Conservation (phyloP, 2,113 vertebrate genomes). For the Pterophyllum scalare region DNA sequence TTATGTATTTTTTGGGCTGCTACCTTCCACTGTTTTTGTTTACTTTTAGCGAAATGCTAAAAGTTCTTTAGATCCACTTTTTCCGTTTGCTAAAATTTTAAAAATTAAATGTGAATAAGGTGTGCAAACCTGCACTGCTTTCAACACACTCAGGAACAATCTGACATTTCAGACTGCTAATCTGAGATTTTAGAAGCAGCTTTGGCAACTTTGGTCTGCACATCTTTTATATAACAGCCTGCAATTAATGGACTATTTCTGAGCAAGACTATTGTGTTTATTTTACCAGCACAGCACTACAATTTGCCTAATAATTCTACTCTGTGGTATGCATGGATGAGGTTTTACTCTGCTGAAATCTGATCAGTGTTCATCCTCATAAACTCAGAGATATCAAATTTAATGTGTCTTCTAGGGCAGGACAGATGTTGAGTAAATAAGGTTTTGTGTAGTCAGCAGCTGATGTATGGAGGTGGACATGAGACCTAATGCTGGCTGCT, state of each 20-base stretch:
- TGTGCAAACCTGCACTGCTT: background rate
- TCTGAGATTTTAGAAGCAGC: too few species aligned
- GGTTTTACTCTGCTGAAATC: conserved; percentile 15
- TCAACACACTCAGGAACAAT: background rate
- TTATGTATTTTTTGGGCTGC: background rate
- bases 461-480: conserved; percentile 76
- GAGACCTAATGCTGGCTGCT: conserved; percentile 73
- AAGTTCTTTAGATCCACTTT: too few species aligned
- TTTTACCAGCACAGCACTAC: background rate
- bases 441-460: conserved; percentile 46
- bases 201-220: background rate
- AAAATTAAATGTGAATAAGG: background rate
- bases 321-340: conserved; percentile 25
- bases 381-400: conserved; percentile 60
- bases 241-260: conserved; percentile 18
- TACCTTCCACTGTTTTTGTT: background rate
- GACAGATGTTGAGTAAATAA: conserved; percentile 62
- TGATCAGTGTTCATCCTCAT: conserved; percentile 42
- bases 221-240: conserved; percentile 11
- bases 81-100: too few species aligned
- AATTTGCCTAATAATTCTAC: conserved; percentile 31
- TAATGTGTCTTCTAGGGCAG: conserved; percentile 37
- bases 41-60: too few species aligned
- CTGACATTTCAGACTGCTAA: background rate
- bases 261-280: conserved; percentile 9